Percentiles rank a stretch among this genome's conserved stretches.
Conservation (phyloP, 2,888 invertebrate genomes). For the Chouioia cunea region DNA sequence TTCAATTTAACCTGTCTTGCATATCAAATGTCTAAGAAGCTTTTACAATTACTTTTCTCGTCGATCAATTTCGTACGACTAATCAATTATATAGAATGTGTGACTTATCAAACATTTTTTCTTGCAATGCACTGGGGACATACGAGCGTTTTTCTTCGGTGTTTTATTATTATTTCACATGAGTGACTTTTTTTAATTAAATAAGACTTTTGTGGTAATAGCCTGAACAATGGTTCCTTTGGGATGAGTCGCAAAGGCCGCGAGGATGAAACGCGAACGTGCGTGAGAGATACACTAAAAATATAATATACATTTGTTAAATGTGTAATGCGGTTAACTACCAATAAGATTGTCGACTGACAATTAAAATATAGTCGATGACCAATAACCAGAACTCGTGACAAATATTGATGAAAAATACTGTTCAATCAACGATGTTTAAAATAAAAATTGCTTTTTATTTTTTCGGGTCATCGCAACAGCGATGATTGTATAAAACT, state of each 20-base stretch:
- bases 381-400: too few species aligned
- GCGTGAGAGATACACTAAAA: conserved; percentile 4
- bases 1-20: too few species aligned
- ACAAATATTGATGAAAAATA: too few species aligned
- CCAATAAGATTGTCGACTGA: too few species aligned
- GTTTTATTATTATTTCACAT: conserved; percentile 21
- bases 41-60: not conserved
- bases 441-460: conserved; percentile 10
- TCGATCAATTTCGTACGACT: not conserved
- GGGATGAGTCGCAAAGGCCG: conserved; percentile 13
- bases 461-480: not conserved
- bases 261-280: conserved; percentile 21
- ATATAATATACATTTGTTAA: not conserved
- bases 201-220: conserved; percentile 4
- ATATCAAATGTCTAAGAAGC: not conserved
- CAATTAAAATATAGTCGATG: too few species aligned
- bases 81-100: not conserved
- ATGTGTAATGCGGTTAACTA: not conserved
- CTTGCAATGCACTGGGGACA: too few species aligned
- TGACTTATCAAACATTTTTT: not conserved
- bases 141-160: not conserved
- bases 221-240: conserved; percentile 14
- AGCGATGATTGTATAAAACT: conserved; percentile 8
- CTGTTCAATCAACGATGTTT: not conserved
- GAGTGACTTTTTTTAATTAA: conserved; percentile 25